Conservation (phyloP, 2,888 invertebrate species). For the Acanthosoma haemorrhoidale region DNA sequence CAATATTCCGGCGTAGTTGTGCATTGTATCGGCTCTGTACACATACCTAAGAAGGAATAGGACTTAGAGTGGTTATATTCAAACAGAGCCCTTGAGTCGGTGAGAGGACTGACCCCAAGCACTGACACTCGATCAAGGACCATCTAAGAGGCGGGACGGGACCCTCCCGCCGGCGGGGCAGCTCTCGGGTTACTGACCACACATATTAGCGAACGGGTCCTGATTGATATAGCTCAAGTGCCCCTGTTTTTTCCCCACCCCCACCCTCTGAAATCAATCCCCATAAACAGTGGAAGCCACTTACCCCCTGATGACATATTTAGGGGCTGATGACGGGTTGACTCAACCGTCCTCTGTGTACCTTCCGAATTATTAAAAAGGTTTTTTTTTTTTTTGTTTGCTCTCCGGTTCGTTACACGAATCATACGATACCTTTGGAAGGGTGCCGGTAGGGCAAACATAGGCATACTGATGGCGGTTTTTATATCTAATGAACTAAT, state of each 20-base stretch:
- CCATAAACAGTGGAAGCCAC: background rate
- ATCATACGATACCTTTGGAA: no score
- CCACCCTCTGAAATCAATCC: conserved; percentile 7
- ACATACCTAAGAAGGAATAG: no score
- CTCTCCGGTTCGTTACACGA: background rate
- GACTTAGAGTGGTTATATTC: no score
- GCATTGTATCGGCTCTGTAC: no score
- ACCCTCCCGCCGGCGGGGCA: background rate
- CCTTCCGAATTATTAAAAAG: conserved; percentile 1
- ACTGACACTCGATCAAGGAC: no score
- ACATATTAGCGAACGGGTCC: conserved; percentile 15
- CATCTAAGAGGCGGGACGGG: no score
- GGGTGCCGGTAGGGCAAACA: no score
- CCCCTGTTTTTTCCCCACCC: background rate
- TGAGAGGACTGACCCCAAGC: background rate
- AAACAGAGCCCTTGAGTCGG: no score
- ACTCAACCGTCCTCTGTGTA: background rate
- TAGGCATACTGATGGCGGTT: no score
- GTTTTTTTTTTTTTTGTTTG: background rate
- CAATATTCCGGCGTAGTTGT: no score
- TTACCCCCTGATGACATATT: background rate
- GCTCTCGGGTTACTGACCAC: background rate
- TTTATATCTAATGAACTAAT: background rate
- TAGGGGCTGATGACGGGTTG: background rate
- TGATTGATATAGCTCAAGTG: conserved; percentile 23